These are phyloP conservation scores for Lordiphosa clarofinis DNA, from an alignment of 1,140 invertebrate genomes.

Conservation along the genomic window DNA sequence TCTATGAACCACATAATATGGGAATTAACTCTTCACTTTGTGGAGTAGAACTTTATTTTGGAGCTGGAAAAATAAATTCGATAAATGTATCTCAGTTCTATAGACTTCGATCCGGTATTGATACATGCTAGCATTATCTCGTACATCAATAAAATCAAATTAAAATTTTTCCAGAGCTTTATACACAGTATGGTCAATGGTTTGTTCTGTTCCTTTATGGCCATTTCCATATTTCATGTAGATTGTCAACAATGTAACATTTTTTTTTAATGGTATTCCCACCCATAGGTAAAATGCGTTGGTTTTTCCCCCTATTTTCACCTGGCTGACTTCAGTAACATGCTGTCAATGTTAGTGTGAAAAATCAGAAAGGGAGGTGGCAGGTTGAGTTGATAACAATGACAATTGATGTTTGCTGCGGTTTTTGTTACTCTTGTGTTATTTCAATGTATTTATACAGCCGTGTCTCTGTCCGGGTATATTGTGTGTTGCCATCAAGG, in stretches of 20 bases:
- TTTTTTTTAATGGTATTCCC: constrained; percentile 43
- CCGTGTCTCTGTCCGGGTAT: constrained; percentile 12
- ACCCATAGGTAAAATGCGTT: constrained; percentile 64
- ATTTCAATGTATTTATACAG: constrained; percentile 54
- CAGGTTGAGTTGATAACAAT: constrained; percentile 57
- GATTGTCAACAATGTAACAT: constrained; percentile 56
- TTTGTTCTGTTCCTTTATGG: too few relatives aligned
- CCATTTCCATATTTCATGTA: not conserved
- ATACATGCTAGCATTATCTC: too few relatives aligned
- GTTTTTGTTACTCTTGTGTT: constrained; percentile 28
- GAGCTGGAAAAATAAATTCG: too few relatives aligned
- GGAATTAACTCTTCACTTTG: too few relatives aligned
- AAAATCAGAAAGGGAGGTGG: constrained; percentile 14
- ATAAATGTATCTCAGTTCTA: too few relatives aligned
- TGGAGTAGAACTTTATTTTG: too few relatives aligned
- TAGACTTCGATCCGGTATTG: too few relatives aligned
- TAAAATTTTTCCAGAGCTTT: too few relatives aligned
- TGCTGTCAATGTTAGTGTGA: constrained; percentile 49
- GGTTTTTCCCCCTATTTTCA: constrained; percentile 56
- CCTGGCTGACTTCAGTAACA: constrained; percentile 58
- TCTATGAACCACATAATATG: too few relatives aligned
- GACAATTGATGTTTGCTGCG: constrained; percentile 37
- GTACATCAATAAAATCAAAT: too few relatives aligned
- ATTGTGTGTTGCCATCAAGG: constrained; percentile 38
- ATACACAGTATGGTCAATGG: too few relatives aligned